phyloP scores from a whole-genome alignment of 2,113 vertebrate species.

The Oreochromis spilurus region DNA sequence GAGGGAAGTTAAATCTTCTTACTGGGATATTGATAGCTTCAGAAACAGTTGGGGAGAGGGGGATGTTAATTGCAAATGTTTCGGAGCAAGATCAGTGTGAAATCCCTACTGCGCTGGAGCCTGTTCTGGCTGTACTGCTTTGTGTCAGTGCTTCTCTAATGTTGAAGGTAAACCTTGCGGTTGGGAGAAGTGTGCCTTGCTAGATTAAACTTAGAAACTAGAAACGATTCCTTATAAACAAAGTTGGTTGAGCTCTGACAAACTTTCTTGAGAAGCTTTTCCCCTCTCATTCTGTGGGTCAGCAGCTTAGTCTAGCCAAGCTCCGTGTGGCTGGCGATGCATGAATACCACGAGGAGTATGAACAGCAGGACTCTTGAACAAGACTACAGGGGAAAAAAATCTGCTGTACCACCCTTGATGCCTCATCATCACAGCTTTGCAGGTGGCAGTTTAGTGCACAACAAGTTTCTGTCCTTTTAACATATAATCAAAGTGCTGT shows the following conservation, averaged over 20 bases:
- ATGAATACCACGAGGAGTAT: not conserved
- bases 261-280: not conserved
- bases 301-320: not conserved
- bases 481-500: not conserved
- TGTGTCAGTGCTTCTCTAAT: conserved; percentile 14
- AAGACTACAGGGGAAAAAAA: not conserved
- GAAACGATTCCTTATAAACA: not conserved
- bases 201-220: not conserved
- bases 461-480: not conserved
- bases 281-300: not conserved
- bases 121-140: conserved; percentile 34
- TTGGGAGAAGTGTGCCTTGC: not conserved
- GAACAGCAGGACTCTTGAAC: not conserved
- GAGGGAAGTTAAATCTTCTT: conserved; percentile 55
- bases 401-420: not conserved
- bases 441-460: not conserved
- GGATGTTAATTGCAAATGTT: conserved; percentile 67
- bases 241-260: not conserved
- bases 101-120: conserved; percentile 48
- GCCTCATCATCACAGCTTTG: not conserved
- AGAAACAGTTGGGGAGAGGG: conserved; percentile 51
- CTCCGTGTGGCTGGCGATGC: not conserved
- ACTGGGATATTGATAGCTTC: conserved; percentile 60
- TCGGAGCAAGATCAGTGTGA: conserved; percentile 56
- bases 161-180: conserved; percentile 6